These are phyloP conservation scores for Iphiclides podalirius DNA, from an alignment of 2,888 invertebrate species.

Conservation along the genomic window DNA sequence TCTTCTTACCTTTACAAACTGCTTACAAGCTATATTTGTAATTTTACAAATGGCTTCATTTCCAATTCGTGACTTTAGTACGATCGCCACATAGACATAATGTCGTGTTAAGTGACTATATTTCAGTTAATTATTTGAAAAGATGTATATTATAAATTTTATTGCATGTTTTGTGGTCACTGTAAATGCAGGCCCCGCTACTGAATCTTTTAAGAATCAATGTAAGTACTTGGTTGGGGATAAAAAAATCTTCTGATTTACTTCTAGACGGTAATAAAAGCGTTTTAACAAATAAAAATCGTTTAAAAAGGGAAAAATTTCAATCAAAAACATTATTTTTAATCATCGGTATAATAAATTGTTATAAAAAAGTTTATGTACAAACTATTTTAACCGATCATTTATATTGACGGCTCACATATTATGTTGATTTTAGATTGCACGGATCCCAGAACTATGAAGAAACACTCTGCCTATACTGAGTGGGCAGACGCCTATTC, in stretches of 20 bases:
- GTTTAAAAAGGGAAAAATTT: too few relatives aligned
- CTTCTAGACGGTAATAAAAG: too few relatives aligned
- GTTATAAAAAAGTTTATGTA: too few relatives aligned
- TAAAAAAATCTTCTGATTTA: too few relatives aligned
- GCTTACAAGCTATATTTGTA: not conserved
- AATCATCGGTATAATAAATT: too few relatives aligned
- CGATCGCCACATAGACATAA: not conserved
- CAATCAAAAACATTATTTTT: too few relatives aligned
- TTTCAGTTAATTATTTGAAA: not conserved
- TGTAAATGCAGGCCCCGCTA: constrained; percentile 25
- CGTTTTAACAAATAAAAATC: too few relatives aligned
- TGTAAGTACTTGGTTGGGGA: too few relatives aligned
- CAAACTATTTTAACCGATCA: not conserved
- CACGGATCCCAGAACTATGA: constrained; percentile 67
- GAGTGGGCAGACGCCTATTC: constrained; percentile 75
- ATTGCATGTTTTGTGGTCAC: constrained; percentile 19
- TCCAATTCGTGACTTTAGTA: not conserved
- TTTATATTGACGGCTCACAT: not conserved
- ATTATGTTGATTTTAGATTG: constrained; percentile 42
- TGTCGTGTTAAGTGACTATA: constrained; percentile 12
- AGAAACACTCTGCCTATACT: constrained; percentile 61
- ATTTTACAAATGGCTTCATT: constrained; percentile 12
- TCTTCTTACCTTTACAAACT: constrained; percentile 12
- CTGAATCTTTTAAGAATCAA: constrained; percentile 34
- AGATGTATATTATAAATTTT: constrained; percentile 16